phyloP scores from a whole-genome alignment of 2,888 invertebrate genomes.

The Crioceris asparagi region DNA sequence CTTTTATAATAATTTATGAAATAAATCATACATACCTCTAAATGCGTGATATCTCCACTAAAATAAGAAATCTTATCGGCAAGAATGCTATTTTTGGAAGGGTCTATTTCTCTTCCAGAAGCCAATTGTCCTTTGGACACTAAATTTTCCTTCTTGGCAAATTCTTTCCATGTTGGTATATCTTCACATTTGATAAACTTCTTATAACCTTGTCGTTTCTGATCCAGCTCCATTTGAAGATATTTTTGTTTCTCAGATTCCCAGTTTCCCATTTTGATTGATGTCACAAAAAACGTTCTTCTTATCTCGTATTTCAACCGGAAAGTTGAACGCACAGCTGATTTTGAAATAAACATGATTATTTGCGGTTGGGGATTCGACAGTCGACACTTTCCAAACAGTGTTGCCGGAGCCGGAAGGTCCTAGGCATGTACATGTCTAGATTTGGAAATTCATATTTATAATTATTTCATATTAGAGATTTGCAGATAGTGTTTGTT shows the following conservation, averaged over 20 bases:
- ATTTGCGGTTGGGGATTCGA: too few relatives aligned
- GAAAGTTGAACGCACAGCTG: too few relatives aligned
- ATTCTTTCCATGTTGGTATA: constrained; percentile 48
- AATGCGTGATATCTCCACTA: constrained; percentile 70
- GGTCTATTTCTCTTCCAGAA: constrained; percentile 35
- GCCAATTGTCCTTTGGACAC: constrained; percentile 32
- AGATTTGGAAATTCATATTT: too few relatives aligned
- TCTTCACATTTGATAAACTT: constrained; percentile 38
- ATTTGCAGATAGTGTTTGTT: too few relatives aligned
- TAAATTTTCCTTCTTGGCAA: constrained; percentile 32
- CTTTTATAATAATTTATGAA: too few relatives aligned
- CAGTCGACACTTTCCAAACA: too few relatives aligned
- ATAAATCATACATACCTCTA: constrained; percentile 47
- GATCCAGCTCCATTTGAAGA: constrained; percentile 41
- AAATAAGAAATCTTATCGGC: constrained; percentile 55
- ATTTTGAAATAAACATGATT: too few relatives aligned
- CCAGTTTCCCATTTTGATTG: constrained; percentile 46
- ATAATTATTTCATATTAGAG: too few relatives aligned
- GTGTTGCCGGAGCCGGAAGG: too few relatives aligned
- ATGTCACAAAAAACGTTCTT: too few relatives aligned
- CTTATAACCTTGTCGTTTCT: constrained; percentile 45
- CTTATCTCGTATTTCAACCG: too few relatives aligned
- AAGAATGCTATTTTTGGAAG: constrained; percentile 38
- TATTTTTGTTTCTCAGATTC: constrained; percentile 43
- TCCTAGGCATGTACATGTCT: too few relatives aligned